Conservation (phyloP, 2,113 vertebrate genomes). For the Xyrauchen texanus region DNA sequence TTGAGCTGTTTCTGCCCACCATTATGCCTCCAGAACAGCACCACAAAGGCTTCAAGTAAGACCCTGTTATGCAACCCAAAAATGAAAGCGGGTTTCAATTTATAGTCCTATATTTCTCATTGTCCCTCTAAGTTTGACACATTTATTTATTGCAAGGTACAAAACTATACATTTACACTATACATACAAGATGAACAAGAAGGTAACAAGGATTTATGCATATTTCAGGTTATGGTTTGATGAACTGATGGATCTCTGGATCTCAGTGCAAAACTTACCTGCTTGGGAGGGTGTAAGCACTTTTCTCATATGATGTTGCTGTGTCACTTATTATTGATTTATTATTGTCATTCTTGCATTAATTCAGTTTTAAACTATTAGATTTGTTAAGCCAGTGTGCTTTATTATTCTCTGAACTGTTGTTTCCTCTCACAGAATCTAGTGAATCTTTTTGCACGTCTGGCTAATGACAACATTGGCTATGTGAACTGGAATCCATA, state of each 20-base stretch:
- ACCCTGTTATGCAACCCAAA: slow-evolving; percentile 18
- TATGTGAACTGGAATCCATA: slow-evolving; percentile 97
- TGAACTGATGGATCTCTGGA: slow-evolving; percentile 92
- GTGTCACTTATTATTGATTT: too few species aligned
- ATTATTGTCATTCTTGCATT: neutral
- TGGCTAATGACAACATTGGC: slow-evolving; percentile 96
- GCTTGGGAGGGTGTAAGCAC: slow-evolving; percentile 95
- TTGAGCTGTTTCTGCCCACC: slow-evolving; percentile 95
- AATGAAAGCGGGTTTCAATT: too few species aligned
- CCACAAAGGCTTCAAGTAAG: slow-evolving; percentile 93
- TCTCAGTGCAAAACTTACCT: slow-evolving; percentile 96
- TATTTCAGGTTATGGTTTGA: slow-evolving; percentile 91
- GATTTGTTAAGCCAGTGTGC: too few species aligned
- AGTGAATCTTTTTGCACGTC: slow-evolving; percentile 93
- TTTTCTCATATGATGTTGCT: too few species aligned
- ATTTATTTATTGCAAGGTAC: too few species aligned
- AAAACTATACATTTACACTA: too few species aligned
- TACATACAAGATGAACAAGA: too few species aligned
- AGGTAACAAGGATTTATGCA: neutral
- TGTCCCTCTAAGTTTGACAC: too few species aligned
- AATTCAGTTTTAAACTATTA: too few species aligned
- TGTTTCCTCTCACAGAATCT: slow-evolving; percentile 78
- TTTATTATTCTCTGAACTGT: slow-evolving; percentile 10
- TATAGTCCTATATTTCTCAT: too few species aligned
- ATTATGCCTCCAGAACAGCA: slow-evolving; percentile 92